phyloP scores from a whole-genome alignment of 2,113 vertebrate species.

The Channa argus region DNA sequence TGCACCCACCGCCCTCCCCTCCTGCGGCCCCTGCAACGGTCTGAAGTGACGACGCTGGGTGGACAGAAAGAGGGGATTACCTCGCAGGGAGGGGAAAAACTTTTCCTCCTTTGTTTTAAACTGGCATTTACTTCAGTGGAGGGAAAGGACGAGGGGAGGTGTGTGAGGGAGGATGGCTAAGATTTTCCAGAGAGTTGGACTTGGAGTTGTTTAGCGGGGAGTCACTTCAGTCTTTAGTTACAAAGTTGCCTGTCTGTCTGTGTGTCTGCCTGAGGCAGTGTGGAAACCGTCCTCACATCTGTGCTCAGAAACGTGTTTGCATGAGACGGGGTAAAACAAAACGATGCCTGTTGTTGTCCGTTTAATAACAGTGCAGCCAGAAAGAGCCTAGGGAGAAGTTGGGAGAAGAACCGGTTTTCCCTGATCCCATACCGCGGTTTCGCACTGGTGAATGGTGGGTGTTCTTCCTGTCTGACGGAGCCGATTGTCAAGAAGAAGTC shows the following conservation, averaged over 20 bases:
- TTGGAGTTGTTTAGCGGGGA: not conserved
- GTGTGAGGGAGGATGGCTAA: slow-evolving; percentile 13
- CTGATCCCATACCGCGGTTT: slow-evolving; percentile 27
- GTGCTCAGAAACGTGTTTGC: slow-evolving; percentile 9
- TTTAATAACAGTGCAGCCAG: not conserved
- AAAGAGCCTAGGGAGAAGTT: slow-evolving; percentile 34
- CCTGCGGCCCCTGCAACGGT: slow-evolving; percentile 27
- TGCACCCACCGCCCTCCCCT: not conserved
- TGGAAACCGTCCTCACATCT: slow-evolving; percentile 15
- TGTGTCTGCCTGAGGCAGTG: slow-evolving; percentile 7
- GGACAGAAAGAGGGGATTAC: slow-evolving; percentile 19
- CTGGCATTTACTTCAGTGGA: slow-evolving; percentile 13
- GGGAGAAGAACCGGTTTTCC: slow-evolving; percentile 60
- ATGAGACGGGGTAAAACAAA: not conserved
- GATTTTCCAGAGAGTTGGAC: slow-evolving; percentile 32
- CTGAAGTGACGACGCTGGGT: slow-evolving; percentile 40
- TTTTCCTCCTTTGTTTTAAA: slow-evolving; percentile 54
- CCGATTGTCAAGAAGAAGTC: slow-evolving; percentile 22
- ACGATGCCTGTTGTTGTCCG: slow-evolving; percentile 8
- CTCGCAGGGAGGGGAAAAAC: slow-evolving; percentile 23
- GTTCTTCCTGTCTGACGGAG: slow-evolving; percentile 59
- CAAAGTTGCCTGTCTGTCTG: not conserved
- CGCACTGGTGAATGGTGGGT: slow-evolving; percentile 46
- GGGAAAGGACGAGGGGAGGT: not conserved
- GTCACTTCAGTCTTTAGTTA: not conserved